Conservation (phyloP, 2,113 vertebrate genomes). For the Microcebus griseorufus region DNA sequence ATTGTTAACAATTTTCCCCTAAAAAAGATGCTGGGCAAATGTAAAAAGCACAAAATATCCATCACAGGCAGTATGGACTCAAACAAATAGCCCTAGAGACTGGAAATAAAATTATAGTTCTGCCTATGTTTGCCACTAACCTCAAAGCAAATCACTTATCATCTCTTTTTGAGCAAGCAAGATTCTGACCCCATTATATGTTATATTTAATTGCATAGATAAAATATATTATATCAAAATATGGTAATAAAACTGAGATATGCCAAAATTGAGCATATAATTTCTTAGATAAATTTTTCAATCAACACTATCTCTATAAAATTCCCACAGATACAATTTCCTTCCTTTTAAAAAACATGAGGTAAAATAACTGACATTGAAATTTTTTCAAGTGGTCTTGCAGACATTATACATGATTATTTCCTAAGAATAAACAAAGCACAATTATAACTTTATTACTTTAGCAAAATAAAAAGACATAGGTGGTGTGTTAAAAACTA, state of each 20-base stretch:
- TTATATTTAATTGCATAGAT: neutral
- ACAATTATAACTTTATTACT: constrained; percentile 59
- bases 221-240: constrained; percentile 13
- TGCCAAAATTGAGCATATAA: neutral
- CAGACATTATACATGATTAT: neutral
- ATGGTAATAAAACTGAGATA: neutral
- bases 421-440: constrained; percentile 45
- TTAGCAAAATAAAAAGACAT: constrained; percentile 44
- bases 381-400: constrained; percentile 5
- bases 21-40: neutral
- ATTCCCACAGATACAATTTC: neutral
- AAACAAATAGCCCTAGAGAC: neutral
- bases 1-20: neutral
- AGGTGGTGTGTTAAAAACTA: constrained; percentile 31
- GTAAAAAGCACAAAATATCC: neutral
- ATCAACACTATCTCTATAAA: constrained; percentile 17
- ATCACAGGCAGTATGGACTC: neutral
- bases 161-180: neutral
- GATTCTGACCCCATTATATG: neutral
- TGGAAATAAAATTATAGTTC: neutral
- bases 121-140: neutral
- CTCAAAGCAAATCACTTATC: neutral
- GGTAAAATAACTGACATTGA: neutral
- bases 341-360: neutral
- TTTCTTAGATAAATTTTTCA: constrained; percentile 17